Percentiles rank a stretch among this genome's conserved stretches.
These are phyloP conservation scores for Tethya wilhelma DNA, from an alignment of 37 sponge, comb jelly and placozoan genomes.

Conservation along the genomic window DNA sequence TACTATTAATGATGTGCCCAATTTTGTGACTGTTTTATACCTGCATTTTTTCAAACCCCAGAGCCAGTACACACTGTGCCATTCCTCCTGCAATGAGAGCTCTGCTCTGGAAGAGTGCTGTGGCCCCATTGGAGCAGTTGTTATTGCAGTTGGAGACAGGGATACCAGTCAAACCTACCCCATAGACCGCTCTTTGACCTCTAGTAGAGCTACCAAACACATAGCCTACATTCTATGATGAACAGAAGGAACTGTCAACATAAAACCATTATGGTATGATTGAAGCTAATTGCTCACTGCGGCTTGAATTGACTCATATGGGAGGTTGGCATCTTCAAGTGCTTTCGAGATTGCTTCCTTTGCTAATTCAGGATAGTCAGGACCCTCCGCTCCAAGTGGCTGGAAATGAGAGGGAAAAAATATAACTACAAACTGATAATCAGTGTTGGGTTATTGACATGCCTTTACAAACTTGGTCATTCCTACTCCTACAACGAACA, in stretches of 20 bases:
- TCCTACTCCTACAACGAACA: constrained; percentile 79
- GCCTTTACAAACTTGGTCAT: constrained; percentile 64
- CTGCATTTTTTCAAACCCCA: constrained; percentile 85
- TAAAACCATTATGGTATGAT: no score
- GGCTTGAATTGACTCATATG: constrained; percentile 57
- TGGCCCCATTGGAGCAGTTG: constrained; percentile 70
- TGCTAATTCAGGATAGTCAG: constrained; percentile 58
- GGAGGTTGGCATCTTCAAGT: constrained; percentile 58
- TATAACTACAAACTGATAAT: neutral
- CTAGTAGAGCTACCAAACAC: constrained; percentile 68
- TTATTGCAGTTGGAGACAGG: constrained; percentile 77
- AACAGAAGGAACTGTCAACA: neutral
- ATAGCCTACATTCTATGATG: constrained; percentile 57
- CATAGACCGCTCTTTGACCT: constrained; percentile 77
- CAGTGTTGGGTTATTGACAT: no score
- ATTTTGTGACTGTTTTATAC: neutral
- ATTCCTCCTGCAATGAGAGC: constrained; percentile 50
- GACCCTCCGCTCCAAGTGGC: constrained; percentile 58
- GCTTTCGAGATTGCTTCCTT: constrained; percentile 72
- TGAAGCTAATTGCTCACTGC: constrained; percentile 64
- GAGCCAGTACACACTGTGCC: constrained; percentile 55
- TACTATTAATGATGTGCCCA: neutral
- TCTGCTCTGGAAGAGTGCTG: constrained; percentile 38
- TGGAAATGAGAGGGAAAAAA: neutral
- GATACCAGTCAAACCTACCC: constrained; percentile 69